These are phyloP conservation scores for Ennomos quercinarius DNA, from an alignment of 2,888 invertebrate species.

Conservation along the genomic window DNA sequence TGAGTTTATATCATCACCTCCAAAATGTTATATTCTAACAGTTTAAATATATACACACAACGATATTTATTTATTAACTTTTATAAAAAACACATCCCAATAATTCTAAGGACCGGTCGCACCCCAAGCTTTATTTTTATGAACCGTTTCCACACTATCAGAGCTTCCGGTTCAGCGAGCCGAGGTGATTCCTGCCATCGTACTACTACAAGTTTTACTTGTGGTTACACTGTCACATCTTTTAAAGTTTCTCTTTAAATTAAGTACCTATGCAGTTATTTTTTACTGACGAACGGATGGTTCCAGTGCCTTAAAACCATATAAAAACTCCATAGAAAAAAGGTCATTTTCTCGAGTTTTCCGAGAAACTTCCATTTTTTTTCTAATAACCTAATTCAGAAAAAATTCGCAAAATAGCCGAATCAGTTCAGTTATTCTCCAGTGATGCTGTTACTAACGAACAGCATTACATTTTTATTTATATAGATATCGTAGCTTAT, in stretches of 20 bases:
- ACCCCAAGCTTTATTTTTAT: slow-evolving; percentile 41
- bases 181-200: slow-evolving; percentile 47
- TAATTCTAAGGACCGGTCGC: slow-evolving; percentile 7
- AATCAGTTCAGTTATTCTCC: too few relatives aligned
- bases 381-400: too few relatives aligned
- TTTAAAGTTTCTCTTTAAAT: slow-evolving; percentile 27
- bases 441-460: too few relatives aligned
- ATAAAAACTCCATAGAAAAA: too few relatives aligned
- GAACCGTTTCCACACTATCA: slow-evolving; percentile 56
- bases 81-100: slow-evolving; percentile 1
- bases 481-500: slow-evolving; percentile 41
- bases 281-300: slow-evolving; percentile 8
- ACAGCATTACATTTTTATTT: too few relatives aligned
- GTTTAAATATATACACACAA: neutral
- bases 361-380: too few relatives aligned
- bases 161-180: slow-evolving; percentile 56
- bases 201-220: slow-evolving; percentile 21
- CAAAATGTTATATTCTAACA: neutral
- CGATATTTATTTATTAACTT: neutral
- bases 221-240: slow-evolving; percentile 41
- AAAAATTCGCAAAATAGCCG: too few relatives aligned
- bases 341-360: too few relatives aligned
- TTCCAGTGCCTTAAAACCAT: neutral
- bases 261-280: slow-evolving; percentile 2
- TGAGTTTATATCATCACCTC: too few relatives aligned